Evolutionary conservation across 2,888 invertebrate species (phyloP).

Genomic region (Mesoligia furuncula): DNA sequence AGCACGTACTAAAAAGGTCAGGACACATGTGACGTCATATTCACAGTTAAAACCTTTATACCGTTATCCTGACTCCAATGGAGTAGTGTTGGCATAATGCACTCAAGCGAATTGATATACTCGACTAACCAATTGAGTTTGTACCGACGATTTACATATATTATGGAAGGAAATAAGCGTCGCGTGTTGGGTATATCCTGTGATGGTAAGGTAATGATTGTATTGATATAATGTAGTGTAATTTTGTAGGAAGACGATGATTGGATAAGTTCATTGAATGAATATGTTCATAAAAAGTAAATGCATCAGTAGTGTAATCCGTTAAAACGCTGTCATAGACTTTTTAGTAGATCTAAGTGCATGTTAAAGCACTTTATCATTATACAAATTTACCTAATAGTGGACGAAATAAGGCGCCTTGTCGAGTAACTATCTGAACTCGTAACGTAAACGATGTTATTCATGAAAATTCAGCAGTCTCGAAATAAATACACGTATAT

Average conservation of each 20-base stretch:
- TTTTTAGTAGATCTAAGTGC: not conserved
- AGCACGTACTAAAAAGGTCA: conserved; percentile 62
- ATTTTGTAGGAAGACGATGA: conserved; percentile 17
- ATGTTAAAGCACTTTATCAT: not conserved
- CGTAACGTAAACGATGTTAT: not conserved
- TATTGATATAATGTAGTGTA: conserved; percentile 17
- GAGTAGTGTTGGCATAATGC: conserved; percentile 50
- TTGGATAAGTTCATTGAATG: not conserved
- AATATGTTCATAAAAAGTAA: not conserved
- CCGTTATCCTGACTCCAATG: conserved; percentile 57
- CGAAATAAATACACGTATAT: not conserved
- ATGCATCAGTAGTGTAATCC: not conserved
- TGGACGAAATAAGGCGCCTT: not conserved
- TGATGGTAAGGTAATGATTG: conserved; percentile 34
- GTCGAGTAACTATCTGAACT: not conserved
- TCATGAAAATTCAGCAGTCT: not conserved
- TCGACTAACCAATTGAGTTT: conserved; percentile 47
- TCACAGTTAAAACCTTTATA: conserved; percentile 56
- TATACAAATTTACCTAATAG: not conserved
- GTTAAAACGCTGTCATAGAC: not conserved
- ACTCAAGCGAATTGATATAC: conserved; percentile 45
- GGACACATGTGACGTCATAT: conserved; percentile 56
- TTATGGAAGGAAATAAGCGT: conserved; percentile 40
- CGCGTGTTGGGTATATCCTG: conserved; percentile 65
- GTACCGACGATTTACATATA: conserved; percentile 71